Evolutionary conservation across 2,797 vertebrate genomes (phyloP).

Genomic region (Denticeps clupeoides): DNA sequence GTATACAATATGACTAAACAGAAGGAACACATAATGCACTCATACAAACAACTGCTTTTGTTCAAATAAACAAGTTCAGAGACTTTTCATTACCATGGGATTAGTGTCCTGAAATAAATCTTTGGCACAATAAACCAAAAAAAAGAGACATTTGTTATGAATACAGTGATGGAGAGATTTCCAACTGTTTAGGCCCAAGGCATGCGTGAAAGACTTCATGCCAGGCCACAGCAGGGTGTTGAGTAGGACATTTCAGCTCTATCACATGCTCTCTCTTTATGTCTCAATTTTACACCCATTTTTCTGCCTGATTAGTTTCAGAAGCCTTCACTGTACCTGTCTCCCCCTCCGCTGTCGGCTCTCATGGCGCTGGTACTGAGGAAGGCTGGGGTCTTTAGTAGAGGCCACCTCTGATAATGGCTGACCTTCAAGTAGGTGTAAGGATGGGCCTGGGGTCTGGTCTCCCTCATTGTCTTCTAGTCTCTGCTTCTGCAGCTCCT

Average conservation of each 20-base stretch:
- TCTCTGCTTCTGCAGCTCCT: constrained; percentile 1
- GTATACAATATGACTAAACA: no score
- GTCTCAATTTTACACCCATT: not conserved
- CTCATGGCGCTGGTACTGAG: no score
- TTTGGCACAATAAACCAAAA: no score
- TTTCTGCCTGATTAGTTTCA: not conserved
- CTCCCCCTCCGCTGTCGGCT: constrained; percentile 1
- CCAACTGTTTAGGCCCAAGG: constrained; percentile 58
- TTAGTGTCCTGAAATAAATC: no score
- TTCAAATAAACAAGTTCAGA: no score
- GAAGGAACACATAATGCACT: no score
- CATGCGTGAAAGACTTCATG: constrained; percentile 50
- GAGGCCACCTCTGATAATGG: no score
- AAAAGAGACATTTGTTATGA: not conserved
- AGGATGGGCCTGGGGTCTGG: not conserved
- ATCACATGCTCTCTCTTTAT: constrained; percentile 8
- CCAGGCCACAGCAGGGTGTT: constrained; percentile 8
- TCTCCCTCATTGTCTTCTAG: not conserved
- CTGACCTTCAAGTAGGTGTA: no score
- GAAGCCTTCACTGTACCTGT: not conserved
- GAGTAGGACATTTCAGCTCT: constrained; percentile 2
- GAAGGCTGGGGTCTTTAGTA: no score
- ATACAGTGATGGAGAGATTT: constrained; percentile 41
- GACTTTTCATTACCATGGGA: no score
- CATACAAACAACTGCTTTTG: no score